These are phyloP conservation scores for Lepus townsendii DNA, from an alignment of 2,797 vertebrate species.

Conservation along the genomic window DNA sequence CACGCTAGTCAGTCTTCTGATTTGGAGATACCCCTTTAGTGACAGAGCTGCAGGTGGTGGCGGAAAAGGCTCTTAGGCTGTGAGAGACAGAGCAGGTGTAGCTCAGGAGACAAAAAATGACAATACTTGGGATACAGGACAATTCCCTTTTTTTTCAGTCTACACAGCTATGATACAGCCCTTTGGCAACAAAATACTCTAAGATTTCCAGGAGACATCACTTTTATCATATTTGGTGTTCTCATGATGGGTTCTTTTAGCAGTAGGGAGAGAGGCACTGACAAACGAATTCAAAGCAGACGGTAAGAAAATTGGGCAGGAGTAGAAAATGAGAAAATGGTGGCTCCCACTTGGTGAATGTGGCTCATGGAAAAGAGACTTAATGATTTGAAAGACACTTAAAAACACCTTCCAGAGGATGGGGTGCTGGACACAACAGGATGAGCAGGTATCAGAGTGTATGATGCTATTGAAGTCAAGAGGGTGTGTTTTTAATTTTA, in stretches of 20 bases:
- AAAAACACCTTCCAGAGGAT: neutral
- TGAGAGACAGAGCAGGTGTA: neutral
- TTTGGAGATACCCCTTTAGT: neutral
- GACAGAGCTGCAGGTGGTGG: neutral
- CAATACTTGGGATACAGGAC: neutral
- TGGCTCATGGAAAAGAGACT: neutral
- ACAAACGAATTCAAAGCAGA: neutral
- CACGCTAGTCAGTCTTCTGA: neutral
- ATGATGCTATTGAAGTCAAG: neutral
- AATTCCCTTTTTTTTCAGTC: neutral
- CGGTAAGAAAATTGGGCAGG: neutral
- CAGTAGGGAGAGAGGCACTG: neutral
- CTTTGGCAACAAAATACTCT: neutral
- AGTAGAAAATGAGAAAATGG: neutral
- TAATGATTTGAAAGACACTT: neutral
- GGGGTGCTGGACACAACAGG: neutral
- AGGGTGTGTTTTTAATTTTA: neutral
- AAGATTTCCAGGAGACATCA: neutral
- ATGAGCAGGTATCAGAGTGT: neutral
- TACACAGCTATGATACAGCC: neutral
- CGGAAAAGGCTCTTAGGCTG: neutral
- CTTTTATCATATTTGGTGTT: neutral
- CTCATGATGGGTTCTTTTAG: neutral
- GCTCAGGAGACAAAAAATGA: neutral
- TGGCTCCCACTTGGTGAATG: rapidly evolving